phyloP scores from a whole-genome alignment of 2,888 invertebrate genomes.

The Trachelus troglodyta region DNA sequence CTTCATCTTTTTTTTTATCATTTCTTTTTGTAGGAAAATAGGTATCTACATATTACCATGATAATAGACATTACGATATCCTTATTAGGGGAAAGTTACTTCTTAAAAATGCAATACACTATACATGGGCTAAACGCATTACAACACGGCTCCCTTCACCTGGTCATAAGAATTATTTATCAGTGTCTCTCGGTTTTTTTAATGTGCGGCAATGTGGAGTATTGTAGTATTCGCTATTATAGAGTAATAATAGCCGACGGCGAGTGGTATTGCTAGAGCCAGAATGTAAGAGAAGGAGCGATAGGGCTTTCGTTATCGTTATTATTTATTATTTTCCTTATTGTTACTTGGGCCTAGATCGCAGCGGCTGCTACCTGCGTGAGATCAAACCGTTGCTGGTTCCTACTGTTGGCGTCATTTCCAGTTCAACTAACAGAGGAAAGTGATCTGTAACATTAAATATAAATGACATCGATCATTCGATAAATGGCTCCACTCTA shows the following conservation, averaged over 20 bases:
- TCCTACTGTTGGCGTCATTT: constrained; percentile 84
- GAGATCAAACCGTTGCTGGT: constrained; percentile 84
- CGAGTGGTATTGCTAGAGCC: constrained; percentile 60
- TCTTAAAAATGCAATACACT: constrained; percentile 64
- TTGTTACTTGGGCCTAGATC: constrained; percentile 61
- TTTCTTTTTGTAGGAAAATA: constrained; percentile 62
- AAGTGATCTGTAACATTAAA: constrained; percentile 80
- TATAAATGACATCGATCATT: neutral
- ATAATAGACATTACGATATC: constrained; percentile 47
- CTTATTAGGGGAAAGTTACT: constrained; percentile 43
- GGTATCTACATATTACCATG: constrained; percentile 63
- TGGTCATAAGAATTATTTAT: constrained; percentile 58
- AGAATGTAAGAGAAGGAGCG: constrained; percentile 61
- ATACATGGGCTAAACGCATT: constrained; percentile 65
- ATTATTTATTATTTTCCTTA: constrained; percentile 44
- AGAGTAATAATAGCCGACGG: constrained; percentile 49
- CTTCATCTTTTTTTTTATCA: constrained; percentile 31
- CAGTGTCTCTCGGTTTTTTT: constrained; percentile 50
- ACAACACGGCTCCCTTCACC: constrained; percentile 62
- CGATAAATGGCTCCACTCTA: neutral
- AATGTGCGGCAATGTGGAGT: constrained; percentile 63
- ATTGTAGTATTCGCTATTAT: constrained; percentile 53
- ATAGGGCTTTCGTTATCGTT: constrained; percentile 45
- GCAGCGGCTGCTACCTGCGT: constrained; percentile 81
- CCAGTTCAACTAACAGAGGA: constrained; percentile 89